These are phyloP conservation scores for Oceanodroma tethys DNA, from an alignment of 2,113 vertebrate species.

Conservation along the genomic window DNA sequence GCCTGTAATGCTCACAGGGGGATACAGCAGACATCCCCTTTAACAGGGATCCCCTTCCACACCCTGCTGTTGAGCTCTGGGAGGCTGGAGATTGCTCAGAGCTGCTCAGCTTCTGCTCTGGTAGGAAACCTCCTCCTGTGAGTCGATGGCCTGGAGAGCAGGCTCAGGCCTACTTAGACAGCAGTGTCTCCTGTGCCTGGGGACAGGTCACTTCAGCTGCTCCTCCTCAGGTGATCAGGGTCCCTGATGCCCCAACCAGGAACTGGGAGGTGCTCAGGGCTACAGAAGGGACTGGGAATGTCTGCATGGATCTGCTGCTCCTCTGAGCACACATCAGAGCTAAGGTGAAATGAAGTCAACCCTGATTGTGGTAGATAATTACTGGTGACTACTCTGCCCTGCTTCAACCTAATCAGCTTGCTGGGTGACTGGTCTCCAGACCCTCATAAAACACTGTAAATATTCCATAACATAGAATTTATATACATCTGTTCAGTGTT, in stretches of 20 bases:
- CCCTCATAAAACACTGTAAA: not conserved
- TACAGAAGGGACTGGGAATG: not conserved
- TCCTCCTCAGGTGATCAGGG: fast-evolving
- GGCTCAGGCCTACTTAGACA: not conserved
- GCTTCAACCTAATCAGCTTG: not conserved
- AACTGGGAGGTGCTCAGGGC: not conserved
- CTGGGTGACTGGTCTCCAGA: not conserved
- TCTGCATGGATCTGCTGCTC: not conserved
- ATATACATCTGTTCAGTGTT: not conserved
- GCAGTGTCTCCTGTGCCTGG: not conserved
- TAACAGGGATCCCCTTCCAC: not conserved
- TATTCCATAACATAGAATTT: not conserved
- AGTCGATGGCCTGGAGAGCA: fast-evolving
- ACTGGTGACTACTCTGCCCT: not conserved
- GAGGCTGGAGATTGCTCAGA: not conserved
- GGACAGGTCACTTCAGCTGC: not conserved
- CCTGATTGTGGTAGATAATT: not conserved
- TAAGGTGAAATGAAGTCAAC: not conserved
- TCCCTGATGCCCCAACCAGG: not conserved
- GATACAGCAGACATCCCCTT: not conserved
- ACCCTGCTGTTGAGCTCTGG: not conserved
- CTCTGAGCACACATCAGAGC: not conserved
- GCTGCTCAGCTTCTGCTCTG: not conserved
- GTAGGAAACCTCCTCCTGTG: not conserved
- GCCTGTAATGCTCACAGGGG: not conserved